These are phyloP conservation scores for Panopea generosa DNA, from an alignment of 2,888 invertebrate genomes.

Conservation along the genomic window DNA sequence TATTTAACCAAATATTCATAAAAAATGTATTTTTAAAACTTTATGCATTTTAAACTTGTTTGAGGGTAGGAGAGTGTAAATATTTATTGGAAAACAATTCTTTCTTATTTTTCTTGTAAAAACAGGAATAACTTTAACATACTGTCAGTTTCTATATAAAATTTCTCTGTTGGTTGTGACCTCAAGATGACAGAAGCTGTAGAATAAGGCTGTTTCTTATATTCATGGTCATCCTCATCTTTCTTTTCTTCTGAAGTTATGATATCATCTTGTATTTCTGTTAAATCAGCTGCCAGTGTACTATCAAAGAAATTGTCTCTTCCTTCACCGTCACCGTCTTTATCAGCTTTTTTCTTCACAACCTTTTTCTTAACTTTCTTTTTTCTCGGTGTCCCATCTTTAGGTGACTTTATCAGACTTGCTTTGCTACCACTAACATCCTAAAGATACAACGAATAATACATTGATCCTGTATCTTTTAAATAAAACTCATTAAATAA, in stretches of 20 bases:
- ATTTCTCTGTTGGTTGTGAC: constrained; percentile 78
- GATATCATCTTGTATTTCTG: constrained; percentile 76
- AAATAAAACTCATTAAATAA: no score
- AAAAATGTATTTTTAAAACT: no score
- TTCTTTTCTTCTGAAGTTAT: constrained; percentile 55
- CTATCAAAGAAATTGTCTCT: constrained; percentile 70
- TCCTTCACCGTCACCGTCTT: constrained; percentile 36
- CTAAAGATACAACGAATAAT: constrained; percentile 36
- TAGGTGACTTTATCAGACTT: constrained; percentile 74
- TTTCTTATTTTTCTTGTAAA: no score
- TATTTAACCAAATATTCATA: no score
- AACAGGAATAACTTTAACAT: no score
- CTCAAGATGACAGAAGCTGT: constrained; percentile 66
- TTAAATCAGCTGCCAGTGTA: constrained; percentile 73
- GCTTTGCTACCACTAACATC: constrained; percentile 79
- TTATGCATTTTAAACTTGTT: no score
- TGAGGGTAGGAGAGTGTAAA: no score
- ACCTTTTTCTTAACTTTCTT: constrained; percentile 73
- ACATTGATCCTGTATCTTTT: no score
- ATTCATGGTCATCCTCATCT: constrained; percentile 58
- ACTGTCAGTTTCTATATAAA: constrained; percentile 80
- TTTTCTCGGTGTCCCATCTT: constrained; percentile 71
- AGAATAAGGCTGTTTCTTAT: constrained; percentile 58
- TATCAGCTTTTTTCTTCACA: constrained; percentile 72
- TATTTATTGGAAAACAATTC: no score